A percentile compares a stretch with the other conserved stretches of the same genome.
phyloP scores from a whole-genome alignment of 2,888 invertebrate species.

The Alloplasta piceator region DNA sequence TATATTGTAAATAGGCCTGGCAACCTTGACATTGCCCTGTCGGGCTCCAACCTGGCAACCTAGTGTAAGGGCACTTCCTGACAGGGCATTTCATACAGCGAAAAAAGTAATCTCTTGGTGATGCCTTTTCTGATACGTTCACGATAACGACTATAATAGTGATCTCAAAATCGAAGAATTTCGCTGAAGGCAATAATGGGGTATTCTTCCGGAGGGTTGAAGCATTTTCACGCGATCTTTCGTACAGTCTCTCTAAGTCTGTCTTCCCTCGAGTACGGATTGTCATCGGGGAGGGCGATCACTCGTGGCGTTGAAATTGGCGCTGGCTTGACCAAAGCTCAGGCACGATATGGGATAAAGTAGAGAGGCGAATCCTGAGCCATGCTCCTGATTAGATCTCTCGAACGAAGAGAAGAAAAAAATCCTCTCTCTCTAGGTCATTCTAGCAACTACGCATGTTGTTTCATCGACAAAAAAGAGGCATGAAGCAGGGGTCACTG shows the following conservation, averaged over 20 bases:
- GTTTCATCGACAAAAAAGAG: slow-evolving; percentile 33
- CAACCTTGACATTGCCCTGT: too few relatives aligned
- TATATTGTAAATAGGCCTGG: too few relatives aligned
- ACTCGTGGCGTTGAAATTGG: slow-evolving; percentile 52
- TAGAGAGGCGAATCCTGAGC: slow-evolving; percentile 38
- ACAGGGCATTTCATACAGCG: background rate
- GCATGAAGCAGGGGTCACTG: slow-evolving; percentile 35
- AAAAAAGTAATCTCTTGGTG: background rate
- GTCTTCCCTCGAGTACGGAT: slow-evolving; percentile 7
- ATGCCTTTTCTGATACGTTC: slow-evolving; percentile 14
- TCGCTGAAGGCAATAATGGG: slow-evolving; percentile 16
- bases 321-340: slow-evolving; percentile 36
- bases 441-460: slow-evolving; percentile 16
- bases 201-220: slow-evolving; percentile 15
- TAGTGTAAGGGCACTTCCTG: too few relatives aligned
- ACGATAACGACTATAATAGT: background rate
- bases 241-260: background rate
- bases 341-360: slow-evolving; percentile 27
- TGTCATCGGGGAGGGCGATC: slow-evolving; percentile 5
- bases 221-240: slow-evolving; percentile 13
- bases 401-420: slow-evolving; percentile 22
- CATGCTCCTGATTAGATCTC: slow-evolving; percentile 63
- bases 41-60: too few relatives aligned
- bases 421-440: slow-evolving; percentile 8
- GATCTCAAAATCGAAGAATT: slow-evolving; percentile 16